Evolutionary conservation across 2,113 vertebrate genomes (phyloP).

Genomic region (Forbesichthys papilliferus): DNA sequence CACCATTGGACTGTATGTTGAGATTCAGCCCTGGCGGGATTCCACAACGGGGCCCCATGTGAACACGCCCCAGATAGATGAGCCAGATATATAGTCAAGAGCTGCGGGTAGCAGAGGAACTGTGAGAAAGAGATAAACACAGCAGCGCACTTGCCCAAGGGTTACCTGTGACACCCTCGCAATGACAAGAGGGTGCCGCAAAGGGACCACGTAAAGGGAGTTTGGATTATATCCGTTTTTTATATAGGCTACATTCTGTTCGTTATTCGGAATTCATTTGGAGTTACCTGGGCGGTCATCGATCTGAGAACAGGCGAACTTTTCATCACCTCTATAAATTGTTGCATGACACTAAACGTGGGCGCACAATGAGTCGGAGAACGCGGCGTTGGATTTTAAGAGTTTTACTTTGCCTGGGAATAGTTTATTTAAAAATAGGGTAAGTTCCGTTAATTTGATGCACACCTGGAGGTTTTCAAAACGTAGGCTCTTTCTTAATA

Average conservation of each 20-base stretch:
- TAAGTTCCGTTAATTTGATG: constrained; percentile 73
- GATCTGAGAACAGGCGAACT: constrained; percentile 50
- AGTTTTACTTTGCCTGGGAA: constrained; percentile 92
- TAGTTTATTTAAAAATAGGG: constrained; percentile 97
- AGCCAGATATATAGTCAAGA: constrained; percentile 75
- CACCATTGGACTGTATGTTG: constrained; percentile 24
- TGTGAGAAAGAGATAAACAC: constrained; percentile 64
- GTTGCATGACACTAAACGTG: constrained; percentile 64
- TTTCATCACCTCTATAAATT: constrained; percentile 51
- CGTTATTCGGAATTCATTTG: constrained; percentile 66
- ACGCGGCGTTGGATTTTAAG: constrained; percentile 93
- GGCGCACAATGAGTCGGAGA: constrained; percentile 91
- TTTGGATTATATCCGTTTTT: constrained; percentile 52
- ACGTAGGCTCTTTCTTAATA: not conserved
- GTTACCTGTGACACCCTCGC: constrained; percentile 78
- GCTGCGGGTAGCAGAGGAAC: constrained; percentile 72
- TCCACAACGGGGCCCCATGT: constrained; percentile 68
- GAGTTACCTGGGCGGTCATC: constrained; percentile 64
- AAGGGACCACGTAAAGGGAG: constrained; percentile 52
- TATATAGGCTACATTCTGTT: constrained; percentile 40
- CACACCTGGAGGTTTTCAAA: not conserved
- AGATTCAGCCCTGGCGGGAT: constrained; percentile 68
- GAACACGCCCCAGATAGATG: constrained; percentile 84
- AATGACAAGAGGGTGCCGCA: constrained; percentile 68
- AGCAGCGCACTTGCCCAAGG: constrained; percentile 45